Evolutionary conservation across 2,888 invertebrate species (phyloP).

Genomic region (Acleris cristana): DNA sequence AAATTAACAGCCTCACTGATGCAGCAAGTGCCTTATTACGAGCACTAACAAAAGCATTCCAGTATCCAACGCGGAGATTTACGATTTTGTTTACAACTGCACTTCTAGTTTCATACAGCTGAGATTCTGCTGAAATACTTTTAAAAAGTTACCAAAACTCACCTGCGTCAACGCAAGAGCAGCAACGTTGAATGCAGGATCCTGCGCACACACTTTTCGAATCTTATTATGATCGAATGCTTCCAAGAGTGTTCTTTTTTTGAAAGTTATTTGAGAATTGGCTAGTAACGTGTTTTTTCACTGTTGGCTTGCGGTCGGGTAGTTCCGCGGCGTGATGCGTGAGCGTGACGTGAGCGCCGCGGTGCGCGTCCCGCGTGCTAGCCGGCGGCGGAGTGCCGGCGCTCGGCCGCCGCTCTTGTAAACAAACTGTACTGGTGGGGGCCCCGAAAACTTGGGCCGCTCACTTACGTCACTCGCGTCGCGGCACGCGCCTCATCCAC

Average conservation of each 20-base stretch:
- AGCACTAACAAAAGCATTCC: conserved; percentile 50
- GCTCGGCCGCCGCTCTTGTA: conserved; percentile 73
- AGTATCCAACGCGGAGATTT: conserved; percentile 24
- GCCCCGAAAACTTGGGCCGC: conserved; percentile 80
- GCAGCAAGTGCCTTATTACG: conserved; percentile 38
- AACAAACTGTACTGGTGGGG: conserved; percentile 81
- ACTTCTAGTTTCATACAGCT: conserved; percentile 42
- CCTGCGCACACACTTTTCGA: conserved; percentile 59
- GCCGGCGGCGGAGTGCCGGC: conserved; percentile 77
- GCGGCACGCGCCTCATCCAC: conserved; percentile 46
- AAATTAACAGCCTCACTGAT: conserved; percentile 70
- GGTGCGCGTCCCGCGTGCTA: conserved; percentile 70
- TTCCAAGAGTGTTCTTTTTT: conserved; percentile 11
- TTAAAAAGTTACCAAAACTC: conserved; percentile 23
- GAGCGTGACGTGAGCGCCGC: conserved; percentile 38
- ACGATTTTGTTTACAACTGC: conserved; percentile 47
- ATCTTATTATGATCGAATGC: conserved; percentile 50
- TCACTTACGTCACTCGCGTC: conserved; percentile 76
- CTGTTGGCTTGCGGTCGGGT: conserved; percentile 47
- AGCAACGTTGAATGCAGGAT: conserved; percentile 36
- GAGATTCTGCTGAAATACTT: neutral
- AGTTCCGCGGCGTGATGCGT: conserved; percentile 40
- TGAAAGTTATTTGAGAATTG: conserved; percentile 5
- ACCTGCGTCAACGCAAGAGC: conserved; percentile 28
- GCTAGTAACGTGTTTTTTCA: conserved; percentile 47